A percentile compares a stretch with the other conserved stretches of the same genome.
These are phyloP conservation scores for Bubo bubo DNA, from an alignment of 2,113 vertebrate genomes.

Conservation along the genomic window DNA sequence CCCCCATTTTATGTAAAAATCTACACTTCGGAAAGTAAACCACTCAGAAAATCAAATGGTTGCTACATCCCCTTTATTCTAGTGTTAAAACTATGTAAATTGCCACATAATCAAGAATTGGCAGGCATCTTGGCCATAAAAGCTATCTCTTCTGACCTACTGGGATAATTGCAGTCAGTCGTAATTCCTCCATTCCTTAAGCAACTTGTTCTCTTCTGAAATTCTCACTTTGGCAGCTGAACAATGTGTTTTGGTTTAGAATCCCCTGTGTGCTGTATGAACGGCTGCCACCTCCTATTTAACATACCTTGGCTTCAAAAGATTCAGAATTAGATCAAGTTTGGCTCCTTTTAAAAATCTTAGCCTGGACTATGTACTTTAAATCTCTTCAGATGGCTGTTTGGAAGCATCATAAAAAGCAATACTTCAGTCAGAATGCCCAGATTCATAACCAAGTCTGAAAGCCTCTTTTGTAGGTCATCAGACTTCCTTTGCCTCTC, in stretches of 20 bases:
- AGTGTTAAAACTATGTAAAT: not conserved
- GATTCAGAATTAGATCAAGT: not conserved
- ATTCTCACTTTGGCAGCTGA: not conserved
- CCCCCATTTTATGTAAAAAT: not conserved
- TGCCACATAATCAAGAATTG: not conserved
- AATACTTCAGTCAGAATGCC: not conserved
- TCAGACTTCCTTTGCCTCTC: not conserved
- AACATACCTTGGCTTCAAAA: not conserved
- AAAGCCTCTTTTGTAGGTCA: not conserved
- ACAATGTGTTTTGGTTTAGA: not conserved
- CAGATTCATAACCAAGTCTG: not conserved
- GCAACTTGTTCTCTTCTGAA: not conserved
- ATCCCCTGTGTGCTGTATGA: not conserved
- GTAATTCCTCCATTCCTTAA: not conserved
- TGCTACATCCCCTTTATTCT: not conserved
- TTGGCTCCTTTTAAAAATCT: not conserved
- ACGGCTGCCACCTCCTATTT: not conserved
- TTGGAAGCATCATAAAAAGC: not conserved
- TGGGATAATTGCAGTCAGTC: not conserved
- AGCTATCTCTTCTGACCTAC: not conserved
- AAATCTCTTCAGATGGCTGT: not conserved
- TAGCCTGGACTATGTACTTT: not conserved
- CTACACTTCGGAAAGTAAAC: not conserved
- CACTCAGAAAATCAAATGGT: not conserved
- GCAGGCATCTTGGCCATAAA: not conserved